Evolutionary conservation across 2,113 vertebrate genomes (phyloP).

Genomic region (Typhlomys cinereus): DNA sequence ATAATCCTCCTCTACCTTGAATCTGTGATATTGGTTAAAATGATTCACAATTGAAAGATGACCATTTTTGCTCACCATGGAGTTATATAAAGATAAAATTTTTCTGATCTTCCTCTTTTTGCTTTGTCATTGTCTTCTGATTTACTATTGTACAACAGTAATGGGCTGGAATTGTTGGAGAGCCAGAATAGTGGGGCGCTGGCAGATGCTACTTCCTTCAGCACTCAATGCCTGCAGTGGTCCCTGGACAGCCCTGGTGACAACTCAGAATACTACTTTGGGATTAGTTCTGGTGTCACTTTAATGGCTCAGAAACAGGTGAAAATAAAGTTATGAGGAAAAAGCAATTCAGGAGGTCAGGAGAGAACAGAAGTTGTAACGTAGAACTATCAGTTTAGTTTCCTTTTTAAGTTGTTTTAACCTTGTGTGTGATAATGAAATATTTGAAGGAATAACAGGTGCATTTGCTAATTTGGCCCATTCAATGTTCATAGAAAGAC

Average conservation of each 20-base stretch:
- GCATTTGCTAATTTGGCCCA: constrained; percentile 16
- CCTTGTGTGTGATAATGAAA: constrained; percentile 51
- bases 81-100: constrained; percentile 4
- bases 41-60: constrained; percentile 46
- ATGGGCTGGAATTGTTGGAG: neutral
- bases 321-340: constrained; percentile 51
- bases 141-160: neutral
- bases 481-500: neutral
- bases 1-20: neutral
- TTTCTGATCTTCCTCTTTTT: neutral
- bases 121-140: neutral
- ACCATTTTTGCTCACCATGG: constrained; percentile 12
- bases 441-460: constrained; percentile 7
- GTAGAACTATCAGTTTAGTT: neutral
- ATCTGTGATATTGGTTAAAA: constrained; percentile 54
- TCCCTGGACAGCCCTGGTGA: constrained; percentile 28
- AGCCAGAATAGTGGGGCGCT: neutral
- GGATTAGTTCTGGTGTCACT: constrained; percentile 22
- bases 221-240: neutral
- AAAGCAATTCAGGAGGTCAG: neutral
- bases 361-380: neutral
- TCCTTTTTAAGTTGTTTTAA: constrained; percentile 18
- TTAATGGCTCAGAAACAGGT: constrained; percentile 21
- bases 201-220: neutral
- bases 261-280: constrained; percentile 35